These are phyloP conservation scores for Astropecten irregularis DNA, from an alignment of 53 echinoderm and acorn worm species.

Conservation along the genomic window DNA sequence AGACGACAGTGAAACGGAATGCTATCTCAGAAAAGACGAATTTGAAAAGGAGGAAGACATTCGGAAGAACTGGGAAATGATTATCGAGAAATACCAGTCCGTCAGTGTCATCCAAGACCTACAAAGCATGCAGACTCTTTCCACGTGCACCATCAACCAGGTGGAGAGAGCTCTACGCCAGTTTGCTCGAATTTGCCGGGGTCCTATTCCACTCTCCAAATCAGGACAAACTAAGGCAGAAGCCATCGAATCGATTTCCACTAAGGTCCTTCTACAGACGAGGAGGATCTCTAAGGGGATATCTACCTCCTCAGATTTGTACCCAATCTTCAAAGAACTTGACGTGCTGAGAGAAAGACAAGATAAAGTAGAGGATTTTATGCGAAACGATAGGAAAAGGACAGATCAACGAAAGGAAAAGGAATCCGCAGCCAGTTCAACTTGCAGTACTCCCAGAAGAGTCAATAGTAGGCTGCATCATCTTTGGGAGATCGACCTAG, in stretches of 20 bases:
- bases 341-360: constrained; percentile 34
- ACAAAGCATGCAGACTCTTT: constrained; percentile 29
- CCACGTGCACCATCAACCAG: constrained; percentile 45
- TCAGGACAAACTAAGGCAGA: constrained; percentile 41
- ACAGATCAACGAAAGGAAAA: too few species aligned
- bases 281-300: constrained; percentile 9
- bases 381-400: constrained; percentile 8
- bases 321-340: constrained; percentile 30
- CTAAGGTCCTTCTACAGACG: constrained; percentile 10
- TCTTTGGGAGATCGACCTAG: constrained; percentile 28
- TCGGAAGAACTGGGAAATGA: neutral
- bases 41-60: constrained; percentile 25
- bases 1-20: constrained; percentile 6
- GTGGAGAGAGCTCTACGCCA: constrained; percentile 35
- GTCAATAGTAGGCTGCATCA: constrained; percentile 5
- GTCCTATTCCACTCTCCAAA: constrained; percentile 31
- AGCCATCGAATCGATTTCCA: constrained; percentile 14
- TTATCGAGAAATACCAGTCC: constrained; percentile 5
- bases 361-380: constrained; percentile 30
- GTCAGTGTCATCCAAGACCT: constrained; percentile 25
- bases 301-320: constrained; percentile 34
- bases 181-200: constrained; percentile 38
- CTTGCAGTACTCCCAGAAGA: neutral
- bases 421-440: neutral
- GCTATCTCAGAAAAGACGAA: constrained; percentile 25